Percentiles rank a stretch among this genome's conserved stretches.
Evolutionary conservation across 2,888 invertebrate genomes (phyloP).

Genomic region (Dolichopus griseipennis): DNA sequence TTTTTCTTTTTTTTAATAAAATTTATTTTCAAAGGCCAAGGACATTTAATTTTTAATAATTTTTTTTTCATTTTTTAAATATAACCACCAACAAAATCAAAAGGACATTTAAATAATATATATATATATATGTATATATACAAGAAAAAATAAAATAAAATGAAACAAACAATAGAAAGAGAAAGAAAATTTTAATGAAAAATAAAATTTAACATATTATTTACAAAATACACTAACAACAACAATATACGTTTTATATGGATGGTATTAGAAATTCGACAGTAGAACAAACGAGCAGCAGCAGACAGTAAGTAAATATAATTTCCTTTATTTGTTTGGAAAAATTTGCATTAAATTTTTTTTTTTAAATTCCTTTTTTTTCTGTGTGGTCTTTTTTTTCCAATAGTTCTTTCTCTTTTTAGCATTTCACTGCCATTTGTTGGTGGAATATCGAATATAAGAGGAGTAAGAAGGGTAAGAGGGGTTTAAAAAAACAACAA

Average conservation of each 20-base stretch:
- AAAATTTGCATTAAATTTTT: background rate
- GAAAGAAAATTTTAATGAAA: too few species aligned
- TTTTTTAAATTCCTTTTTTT: background rate
- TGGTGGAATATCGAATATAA: too few species aligned
- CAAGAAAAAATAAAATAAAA: too few species aligned
- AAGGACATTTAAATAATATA: background rate
- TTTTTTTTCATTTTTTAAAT: background rate
- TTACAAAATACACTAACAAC: too few species aligned
- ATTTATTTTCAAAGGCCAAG: background rate
- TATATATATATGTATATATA: too few species aligned
- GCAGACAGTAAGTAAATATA: background rate
- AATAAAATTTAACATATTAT: too few species aligned
- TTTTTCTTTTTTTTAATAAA: too few species aligned
- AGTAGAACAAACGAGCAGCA: background rate
- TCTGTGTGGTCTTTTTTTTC: background rate
- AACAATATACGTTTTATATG: too few species aligned
- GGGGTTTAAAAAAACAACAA: background rate
- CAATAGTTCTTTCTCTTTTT: too few species aligned
- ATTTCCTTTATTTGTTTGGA: background rate
- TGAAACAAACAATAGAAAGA: too few species aligned
- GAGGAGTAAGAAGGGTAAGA: background rate
- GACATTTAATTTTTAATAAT: background rate
- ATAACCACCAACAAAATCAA: too few species aligned
- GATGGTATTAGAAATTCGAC: background rate
- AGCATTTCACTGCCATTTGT: too few species aligned